Percentiles rank a stretch among this genome's conserved stretches.
These are phyloP conservation scores for Rhinella marina DNA, from an alignment of 2,797 vertebrate genomes.

Conservation along the genomic window DNA sequence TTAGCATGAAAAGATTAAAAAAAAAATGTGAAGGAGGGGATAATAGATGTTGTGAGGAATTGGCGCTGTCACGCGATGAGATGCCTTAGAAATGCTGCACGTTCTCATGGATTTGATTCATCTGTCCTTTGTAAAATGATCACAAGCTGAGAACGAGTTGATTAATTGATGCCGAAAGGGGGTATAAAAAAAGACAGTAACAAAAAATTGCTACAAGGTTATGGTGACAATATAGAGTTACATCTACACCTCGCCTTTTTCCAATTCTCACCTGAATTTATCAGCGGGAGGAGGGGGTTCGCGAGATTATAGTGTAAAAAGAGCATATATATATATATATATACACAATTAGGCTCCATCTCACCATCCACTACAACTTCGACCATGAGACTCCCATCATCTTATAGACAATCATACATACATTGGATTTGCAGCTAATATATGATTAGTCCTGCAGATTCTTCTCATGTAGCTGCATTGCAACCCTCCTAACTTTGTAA, in stretches of 20 bases:
- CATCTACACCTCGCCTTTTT: neutral
- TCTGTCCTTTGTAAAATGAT: slow-evolving; percentile 50
- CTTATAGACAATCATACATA: no score
- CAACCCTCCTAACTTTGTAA: no score
- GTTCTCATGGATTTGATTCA: slow-evolving; percentile 28
- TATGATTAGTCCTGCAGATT: no score
- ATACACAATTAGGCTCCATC: no score
- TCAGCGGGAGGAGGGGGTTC: neutral
- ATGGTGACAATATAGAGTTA: slow-evolving; percentile 26
- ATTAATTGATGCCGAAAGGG: slow-evolving; percentile 50
- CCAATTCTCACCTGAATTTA: slow-evolving; percentile 24
- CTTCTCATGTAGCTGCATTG: no score
- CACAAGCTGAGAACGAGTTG: slow-evolving; percentile 47
- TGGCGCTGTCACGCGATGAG: slow-evolving; percentile 9
- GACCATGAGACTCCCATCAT: no score
- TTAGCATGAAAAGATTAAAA: slow-evolving; percentile 4
- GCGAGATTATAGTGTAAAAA: neutral
- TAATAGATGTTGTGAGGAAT: slow-evolving; percentile 3
- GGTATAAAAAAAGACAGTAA: neutral
- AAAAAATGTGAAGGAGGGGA: neutral
- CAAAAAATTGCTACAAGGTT: slow-evolving; percentile 40
- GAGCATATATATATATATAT: no score
- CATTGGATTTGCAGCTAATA: no score
- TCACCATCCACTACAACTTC: no score
- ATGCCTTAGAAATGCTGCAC: neutral